Percentiles rank a stretch among this genome's conserved stretches.
Conservation (phyloP, 2,888 invertebrate genomes). For the Tyria jacobaeae region DNA sequence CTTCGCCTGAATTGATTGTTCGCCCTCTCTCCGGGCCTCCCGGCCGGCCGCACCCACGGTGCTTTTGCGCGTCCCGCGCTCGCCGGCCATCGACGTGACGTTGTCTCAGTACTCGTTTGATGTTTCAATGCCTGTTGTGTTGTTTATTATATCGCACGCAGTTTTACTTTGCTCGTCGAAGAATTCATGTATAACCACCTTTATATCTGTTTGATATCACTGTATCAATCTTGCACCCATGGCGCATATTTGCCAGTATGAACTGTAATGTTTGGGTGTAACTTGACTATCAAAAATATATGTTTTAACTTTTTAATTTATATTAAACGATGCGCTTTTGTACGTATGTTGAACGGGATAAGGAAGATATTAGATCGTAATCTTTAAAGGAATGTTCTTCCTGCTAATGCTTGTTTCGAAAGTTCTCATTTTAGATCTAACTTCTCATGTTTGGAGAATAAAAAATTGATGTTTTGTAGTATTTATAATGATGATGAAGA, state of each 20-base stretch:
- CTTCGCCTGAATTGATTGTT: slow-evolving; percentile 57
- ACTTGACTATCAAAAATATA: slow-evolving; percentile 24
- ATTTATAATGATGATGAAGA: slow-evolving; percentile 71
- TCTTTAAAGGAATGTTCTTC: slow-evolving; percentile 25
- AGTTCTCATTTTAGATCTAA: slow-evolving; percentile 21
- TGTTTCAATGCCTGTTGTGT: slow-evolving; percentile 43
- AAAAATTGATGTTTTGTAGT: slow-evolving; percentile 61
- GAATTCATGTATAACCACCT: slow-evolving; percentile 10
- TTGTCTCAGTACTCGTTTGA: slow-evolving; percentile 10
- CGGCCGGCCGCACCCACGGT: slow-evolving; percentile 27
- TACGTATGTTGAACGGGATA: slow-evolving; percentile 35
- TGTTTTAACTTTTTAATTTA: slow-evolving; percentile 35
- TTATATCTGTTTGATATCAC: slow-evolving; percentile 19
- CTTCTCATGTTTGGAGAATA: slow-evolving; percentile 47
- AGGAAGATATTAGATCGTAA: slow-evolving; percentile 27
- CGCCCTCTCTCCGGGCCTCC: slow-evolving; percentile 17
- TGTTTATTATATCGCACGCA: slow-evolving; percentile 37
- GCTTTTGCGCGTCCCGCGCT: slow-evolving; percentile 20
- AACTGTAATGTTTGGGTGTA: slow-evolving; percentile 22
- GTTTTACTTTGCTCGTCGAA: slow-evolving; percentile 32
- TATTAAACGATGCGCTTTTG: slow-evolving; percentile 31
- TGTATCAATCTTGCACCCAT: slow-evolving; percentile 28
- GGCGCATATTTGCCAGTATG: slow-evolving; percentile 29
- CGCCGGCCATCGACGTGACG: slow-evolving; percentile 29
- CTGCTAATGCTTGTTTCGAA: slow-evolving; percentile 36